phyloP scores from a whole-genome alignment of 2,797 vertebrate species.

The Lerista edwardsae region DNA sequence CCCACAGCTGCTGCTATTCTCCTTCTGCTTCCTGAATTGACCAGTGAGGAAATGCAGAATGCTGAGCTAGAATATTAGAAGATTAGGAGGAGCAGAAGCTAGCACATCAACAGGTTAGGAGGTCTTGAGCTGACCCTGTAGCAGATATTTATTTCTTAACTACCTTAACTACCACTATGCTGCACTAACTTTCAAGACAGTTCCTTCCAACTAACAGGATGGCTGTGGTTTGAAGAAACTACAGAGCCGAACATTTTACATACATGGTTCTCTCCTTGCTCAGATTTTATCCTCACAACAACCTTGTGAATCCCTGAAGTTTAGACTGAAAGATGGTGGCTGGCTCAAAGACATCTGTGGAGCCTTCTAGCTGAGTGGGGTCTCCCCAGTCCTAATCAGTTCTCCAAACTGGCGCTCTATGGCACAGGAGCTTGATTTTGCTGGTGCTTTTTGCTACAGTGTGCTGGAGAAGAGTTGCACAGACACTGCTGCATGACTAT shows the following conservation, averaged over 20 bases:
- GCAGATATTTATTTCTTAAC: too few relatives aligned
- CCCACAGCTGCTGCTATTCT: too few relatives aligned
- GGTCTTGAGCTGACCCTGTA: too few relatives aligned
- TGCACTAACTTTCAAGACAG: too few relatives aligned
- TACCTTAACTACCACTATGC: too few relatives aligned
- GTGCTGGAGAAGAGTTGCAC: background rate
- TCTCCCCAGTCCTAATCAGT: background rate
- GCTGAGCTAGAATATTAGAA: too few relatives aligned
- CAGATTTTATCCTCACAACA: background rate
- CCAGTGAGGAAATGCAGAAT: too few relatives aligned
- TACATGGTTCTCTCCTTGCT: background rate
- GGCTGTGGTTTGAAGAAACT: too few relatives aligned
- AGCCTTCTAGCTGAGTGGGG: background rate
- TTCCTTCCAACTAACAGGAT: too few relatives aligned
- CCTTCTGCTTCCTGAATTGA: too few relatives aligned
- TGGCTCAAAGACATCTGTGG: background rate
- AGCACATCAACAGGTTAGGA: too few relatives aligned
- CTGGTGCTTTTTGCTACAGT: accelerated
- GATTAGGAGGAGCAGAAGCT: too few relatives aligned
- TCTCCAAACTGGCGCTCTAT: background rate
- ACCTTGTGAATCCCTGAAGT: background rate
- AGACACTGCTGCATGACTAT: accelerated
- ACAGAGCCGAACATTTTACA: background rate
- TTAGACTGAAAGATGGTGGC: background rate
- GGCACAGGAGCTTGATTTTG: background rate